Conservation (phyloP, 2,113 vertebrate genomes). For the Coturnix japonica region DNA sequence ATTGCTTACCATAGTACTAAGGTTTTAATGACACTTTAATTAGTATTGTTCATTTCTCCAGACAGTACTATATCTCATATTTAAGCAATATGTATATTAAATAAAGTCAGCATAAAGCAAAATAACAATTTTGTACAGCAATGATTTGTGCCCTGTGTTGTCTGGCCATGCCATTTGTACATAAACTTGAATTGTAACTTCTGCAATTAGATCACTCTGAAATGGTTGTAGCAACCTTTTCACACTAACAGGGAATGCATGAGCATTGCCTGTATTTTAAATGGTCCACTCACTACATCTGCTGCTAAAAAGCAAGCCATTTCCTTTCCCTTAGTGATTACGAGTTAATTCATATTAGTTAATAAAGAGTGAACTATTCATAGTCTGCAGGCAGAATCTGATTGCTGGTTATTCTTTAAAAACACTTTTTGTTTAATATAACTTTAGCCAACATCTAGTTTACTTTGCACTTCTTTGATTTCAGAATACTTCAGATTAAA, state of each 20-base stretch:
- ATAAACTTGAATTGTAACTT: neutral
- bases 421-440: neutral
- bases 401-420: neutral
- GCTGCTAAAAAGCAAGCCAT: neutral
- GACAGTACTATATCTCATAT: neutral
- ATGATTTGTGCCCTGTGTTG: neutral
- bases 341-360: neutral
- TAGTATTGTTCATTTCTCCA: neutral
- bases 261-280: neutral
- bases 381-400: neutral
- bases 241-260: neutral
- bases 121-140: neutral
- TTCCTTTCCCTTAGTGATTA: neutral
- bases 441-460: neutral
- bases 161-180: neutral
- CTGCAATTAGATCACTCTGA: neutral
- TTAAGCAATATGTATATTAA: neutral
- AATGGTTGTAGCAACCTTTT: neutral
- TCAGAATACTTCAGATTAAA: neutral
- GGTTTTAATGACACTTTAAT: neutral
- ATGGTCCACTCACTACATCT: neutral
- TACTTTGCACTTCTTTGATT: slow-evolving; percentile 14
- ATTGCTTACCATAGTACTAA: neutral
- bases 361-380: neutral
- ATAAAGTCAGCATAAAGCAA: neutral